These are phyloP conservation scores for Drosophila conformis DNA, from an alignment of 2,888 invertebrate genomes.

Conservation along the genomic window DNA sequence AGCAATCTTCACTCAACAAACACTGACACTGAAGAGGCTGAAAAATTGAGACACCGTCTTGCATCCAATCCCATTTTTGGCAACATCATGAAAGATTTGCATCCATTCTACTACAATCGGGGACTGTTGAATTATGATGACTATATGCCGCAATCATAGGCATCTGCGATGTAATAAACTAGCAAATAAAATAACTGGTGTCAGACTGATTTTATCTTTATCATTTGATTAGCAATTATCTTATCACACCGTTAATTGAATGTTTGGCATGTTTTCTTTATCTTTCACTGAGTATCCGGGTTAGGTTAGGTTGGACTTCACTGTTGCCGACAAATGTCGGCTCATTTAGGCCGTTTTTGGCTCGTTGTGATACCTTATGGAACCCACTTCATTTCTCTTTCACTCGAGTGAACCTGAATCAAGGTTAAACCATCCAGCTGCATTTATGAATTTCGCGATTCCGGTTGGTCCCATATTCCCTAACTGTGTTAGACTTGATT, in stretches of 20 bases:
- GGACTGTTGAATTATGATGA: conserved; percentile 68
- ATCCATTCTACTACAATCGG: conserved; percentile 78
- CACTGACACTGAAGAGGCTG: conserved; percentile 52
- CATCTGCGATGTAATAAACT: not conserved
- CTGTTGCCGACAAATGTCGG: too few species aligned
- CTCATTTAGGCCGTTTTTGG: too few species aligned
- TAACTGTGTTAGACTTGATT: too few species aligned
- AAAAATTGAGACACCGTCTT: conserved; percentile 55
- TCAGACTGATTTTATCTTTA: not conserved
- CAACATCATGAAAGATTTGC: conserved; percentile 68
- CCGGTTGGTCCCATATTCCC: too few species aligned
- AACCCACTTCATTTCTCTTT: too few species aligned
- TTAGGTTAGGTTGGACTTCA: not conserved
- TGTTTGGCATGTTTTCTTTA: not conserved
- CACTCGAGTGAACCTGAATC: too few species aligned
- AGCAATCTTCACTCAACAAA: conserved; percentile 56
- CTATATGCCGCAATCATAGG: conserved; percentile 16
- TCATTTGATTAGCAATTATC: conserved; percentile 1
- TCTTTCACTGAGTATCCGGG: not conserved
- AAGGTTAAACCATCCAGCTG: too few species aligned
- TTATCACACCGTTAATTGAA: not conserved
- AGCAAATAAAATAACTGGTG: not conserved
- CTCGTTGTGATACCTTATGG: too few species aligned
- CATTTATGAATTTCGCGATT: too few species aligned
- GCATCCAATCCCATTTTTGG: conserved; percentile 65